Conservation (phyloP, 2,888 invertebrate species). For the Sinotaia quadrata region DNA sequence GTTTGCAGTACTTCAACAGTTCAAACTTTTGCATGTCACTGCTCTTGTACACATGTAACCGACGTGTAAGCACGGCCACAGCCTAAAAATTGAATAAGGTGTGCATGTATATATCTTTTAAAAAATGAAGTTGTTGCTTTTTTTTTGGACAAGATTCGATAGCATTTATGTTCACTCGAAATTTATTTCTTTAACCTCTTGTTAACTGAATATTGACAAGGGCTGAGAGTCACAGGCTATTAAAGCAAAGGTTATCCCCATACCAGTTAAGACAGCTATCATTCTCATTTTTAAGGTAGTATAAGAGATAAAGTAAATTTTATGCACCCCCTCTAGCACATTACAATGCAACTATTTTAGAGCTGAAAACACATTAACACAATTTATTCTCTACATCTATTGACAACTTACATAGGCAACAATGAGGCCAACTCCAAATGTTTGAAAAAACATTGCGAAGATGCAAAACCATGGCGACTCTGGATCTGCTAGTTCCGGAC, state of each 20-base stretch:
- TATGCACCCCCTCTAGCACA: background rate
- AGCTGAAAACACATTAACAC: no score
- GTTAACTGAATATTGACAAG: no score
- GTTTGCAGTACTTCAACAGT: conserved; percentile 57
- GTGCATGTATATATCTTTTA: no score
- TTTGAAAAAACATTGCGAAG: conserved; percentile 54
- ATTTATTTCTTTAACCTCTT: no score
- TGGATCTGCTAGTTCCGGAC: conserved; percentile 38
- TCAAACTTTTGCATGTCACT: conserved; percentile 56
- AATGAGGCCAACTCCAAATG: conserved; percentile 62
- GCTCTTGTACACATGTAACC: conserved; percentile 54
- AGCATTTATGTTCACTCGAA: no score
- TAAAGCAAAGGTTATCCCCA: no score
- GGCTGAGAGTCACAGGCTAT: no score
- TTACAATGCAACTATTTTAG: background rate
- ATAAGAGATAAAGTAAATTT: background rate
- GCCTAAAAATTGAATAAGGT: conserved; percentile 47
- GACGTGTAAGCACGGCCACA: conserved; percentile 61
- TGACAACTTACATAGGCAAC: conserved; percentile 65
- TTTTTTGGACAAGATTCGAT: no score
- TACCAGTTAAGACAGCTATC: background rate
- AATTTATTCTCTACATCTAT: no score
- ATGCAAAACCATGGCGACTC: conserved; percentile 42
- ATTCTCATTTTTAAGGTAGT: background rate
- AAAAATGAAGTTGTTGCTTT: no score